Evolutionary conservation across 2,113 vertebrate genomes (phyloP).

Genomic region (Sakesphorus luctuosus): DNA sequence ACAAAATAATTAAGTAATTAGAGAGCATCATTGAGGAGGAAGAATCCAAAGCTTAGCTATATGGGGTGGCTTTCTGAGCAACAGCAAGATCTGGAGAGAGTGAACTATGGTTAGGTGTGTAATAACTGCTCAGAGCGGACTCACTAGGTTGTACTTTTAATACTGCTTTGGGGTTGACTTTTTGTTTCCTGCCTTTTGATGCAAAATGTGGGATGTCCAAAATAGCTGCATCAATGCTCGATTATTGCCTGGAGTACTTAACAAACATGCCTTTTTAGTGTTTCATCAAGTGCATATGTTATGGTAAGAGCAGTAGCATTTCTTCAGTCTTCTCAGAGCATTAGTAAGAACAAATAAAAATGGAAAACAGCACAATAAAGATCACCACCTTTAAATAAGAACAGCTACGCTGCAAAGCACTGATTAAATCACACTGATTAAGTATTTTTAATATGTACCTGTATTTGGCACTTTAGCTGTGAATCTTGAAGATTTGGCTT

Average conservation of each 20-base stretch:
- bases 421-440: background rate
- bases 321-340: background rate
- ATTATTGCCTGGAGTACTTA: background rate
- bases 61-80: background rate
- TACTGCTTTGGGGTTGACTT: background rate
- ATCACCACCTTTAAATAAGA: background rate
- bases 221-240: background rate
- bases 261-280: background rate
- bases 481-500: background rate
- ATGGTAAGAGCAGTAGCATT: background rate
- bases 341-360: background rate
- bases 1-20: background rate
- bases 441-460: background rate
- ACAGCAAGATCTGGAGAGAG: background rate
- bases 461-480: background rate
- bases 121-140: background rate
- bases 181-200: background rate
- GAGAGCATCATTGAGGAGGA: background rate
- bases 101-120: background rate
- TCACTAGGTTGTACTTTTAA: background rate
- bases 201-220: background rate
- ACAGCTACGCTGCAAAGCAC: background rate
- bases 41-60: background rate
- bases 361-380: background rate
- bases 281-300: background rate